These are phyloP conservation scores for Paguma larvata DNA, from an alignment of 2,797 vertebrate species.

Conservation along the genomic window DNA sequence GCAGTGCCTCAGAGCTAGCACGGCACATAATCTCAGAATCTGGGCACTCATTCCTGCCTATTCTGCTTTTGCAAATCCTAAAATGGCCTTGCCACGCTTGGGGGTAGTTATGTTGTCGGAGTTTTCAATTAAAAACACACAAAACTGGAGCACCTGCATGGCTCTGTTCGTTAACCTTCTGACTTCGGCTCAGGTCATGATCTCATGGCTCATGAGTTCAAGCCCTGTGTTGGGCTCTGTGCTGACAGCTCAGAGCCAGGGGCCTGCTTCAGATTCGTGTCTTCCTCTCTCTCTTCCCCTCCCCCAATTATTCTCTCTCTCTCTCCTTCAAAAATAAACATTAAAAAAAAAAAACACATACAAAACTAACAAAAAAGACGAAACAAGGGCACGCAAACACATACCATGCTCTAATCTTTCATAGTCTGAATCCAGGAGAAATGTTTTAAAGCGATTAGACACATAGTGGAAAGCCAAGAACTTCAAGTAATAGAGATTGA, in stretches of 20 bases:
- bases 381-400: constrained; percentile 82
- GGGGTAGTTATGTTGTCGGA: constrained; percentile 6
- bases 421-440: constrained; percentile 99
- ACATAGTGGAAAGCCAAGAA: constrained; percentile 99
- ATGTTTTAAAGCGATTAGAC: constrained; percentile 99
- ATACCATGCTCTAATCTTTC: constrained; percentile 98
- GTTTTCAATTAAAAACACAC: constrained; percentile 60
- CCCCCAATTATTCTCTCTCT: too few relatives aligned
- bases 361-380: constrained; percentile 67
- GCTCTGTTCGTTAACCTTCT: too few relatives aligned
- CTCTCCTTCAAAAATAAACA: too few relatives aligned
- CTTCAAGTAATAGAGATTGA: constrained; percentile 99
- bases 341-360: constrained; percentile 42
- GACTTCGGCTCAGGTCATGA: too few relatives aligned
- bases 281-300: too few relatives aligned
- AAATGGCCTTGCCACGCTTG: not conserved
- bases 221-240: too few relatives aligned
- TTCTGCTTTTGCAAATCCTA: not conserved
- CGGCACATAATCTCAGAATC: not conserved
- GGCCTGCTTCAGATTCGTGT: too few relatives aligned
- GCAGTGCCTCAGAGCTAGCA: not conserved
- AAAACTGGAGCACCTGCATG: not conserved
- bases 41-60: not conserved
- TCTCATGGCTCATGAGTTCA: too few relatives aligned
- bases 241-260: too few relatives aligned